Conservation (phyloP, 2,888 invertebrate species). For the Ganaspis brasiliensis region DNA sequence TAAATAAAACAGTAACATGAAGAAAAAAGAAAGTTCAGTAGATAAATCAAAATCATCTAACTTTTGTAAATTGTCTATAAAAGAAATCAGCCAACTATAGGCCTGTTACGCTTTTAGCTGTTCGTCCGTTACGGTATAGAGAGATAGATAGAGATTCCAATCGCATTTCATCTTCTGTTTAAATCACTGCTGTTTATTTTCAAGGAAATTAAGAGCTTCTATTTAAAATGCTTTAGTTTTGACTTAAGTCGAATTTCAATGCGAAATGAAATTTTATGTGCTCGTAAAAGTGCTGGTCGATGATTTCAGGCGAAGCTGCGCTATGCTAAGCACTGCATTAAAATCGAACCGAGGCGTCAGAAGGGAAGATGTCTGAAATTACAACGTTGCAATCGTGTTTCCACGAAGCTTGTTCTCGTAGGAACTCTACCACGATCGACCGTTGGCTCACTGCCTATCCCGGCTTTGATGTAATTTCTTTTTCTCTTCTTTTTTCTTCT, state of each 20-base stretch:
- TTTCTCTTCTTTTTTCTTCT: background rate
- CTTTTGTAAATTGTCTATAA: too few relatives aligned
- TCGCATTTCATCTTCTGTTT: too few relatives aligned
- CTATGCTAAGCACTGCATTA: conserved; percentile 37
- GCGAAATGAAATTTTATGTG: conserved; percentile 23
- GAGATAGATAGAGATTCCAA: too few relatives aligned
- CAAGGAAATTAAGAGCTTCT: background rate
- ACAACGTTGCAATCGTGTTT: conserved; percentile 40
- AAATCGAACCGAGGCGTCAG: conserved; percentile 32
- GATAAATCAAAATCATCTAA: too few relatives aligned
- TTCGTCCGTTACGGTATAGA: too few relatives aligned
- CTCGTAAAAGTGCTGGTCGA: conserved; percentile 23
- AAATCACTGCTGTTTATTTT: too few relatives aligned
- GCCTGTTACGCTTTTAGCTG: too few relatives aligned
- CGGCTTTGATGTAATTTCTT: conserved; percentile 10
- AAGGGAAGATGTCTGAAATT: conserved; percentile 42
- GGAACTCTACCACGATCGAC: conserved; percentile 15
- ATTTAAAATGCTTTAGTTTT: background rate
- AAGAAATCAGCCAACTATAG: too few relatives aligned
- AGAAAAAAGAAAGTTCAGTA: too few relatives aligned
- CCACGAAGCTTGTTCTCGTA: conserved; percentile 35
- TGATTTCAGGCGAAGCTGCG: conserved; percentile 16
- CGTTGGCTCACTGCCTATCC: conserved; percentile 32
- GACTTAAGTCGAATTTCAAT: conserved; percentile 21
- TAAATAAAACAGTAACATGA: too few relatives aligned